phyloP scores from a whole-genome alignment of 2,888 invertebrate species.

The Cloeon dipterum region DNA sequence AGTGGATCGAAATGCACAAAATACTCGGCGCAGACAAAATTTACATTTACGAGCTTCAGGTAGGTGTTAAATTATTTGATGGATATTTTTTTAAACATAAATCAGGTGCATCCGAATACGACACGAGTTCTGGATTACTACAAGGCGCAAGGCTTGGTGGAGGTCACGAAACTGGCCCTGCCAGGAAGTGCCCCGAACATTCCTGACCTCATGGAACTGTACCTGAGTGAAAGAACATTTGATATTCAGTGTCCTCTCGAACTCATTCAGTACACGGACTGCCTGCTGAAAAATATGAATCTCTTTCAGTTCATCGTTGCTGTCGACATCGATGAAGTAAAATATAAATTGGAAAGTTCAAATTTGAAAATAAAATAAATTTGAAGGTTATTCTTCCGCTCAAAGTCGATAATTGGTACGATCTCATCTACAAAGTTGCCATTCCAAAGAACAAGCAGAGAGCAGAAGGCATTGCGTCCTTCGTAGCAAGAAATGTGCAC shows the following conservation, averaged over 20 bases:
- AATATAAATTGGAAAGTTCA: too few species aligned
- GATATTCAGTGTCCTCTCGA: too few species aligned
- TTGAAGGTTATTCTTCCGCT: too few species aligned
- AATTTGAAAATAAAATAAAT: too few species aligned
- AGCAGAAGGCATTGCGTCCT: too few species aligned
- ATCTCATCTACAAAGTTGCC: too few species aligned
- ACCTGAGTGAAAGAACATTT: constrained; percentile 17
- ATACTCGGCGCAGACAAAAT: constrained; percentile 20
- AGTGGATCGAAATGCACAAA: constrained; percentile 21
- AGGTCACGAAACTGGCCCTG: constrained; percentile 14
- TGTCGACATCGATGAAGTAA: constrained; percentile 23
- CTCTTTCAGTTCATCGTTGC: constrained; percentile 17
- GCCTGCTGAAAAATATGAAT: constrained; percentile 19
- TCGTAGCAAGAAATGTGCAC: too few species aligned
- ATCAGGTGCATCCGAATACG: constrained; percentile 17
- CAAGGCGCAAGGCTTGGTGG: constrained; percentile 10
- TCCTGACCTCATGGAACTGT: constrained; percentile 12
- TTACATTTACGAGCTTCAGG: constrained; percentile 19
- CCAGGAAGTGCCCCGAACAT: constrained; percentile 18
- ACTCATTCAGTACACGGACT: constrained; percentile 23
- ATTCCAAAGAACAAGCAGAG: too few species aligned
- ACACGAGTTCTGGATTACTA: constrained; percentile 13
- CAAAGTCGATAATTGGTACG: too few species aligned
- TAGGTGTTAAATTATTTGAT: too few species aligned
- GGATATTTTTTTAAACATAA: too few species aligned